These are phyloP conservation scores for Galemys pyrenaicus DNA, from an alignment of 2,113 vertebrate species.

Conservation along the genomic window DNA sequence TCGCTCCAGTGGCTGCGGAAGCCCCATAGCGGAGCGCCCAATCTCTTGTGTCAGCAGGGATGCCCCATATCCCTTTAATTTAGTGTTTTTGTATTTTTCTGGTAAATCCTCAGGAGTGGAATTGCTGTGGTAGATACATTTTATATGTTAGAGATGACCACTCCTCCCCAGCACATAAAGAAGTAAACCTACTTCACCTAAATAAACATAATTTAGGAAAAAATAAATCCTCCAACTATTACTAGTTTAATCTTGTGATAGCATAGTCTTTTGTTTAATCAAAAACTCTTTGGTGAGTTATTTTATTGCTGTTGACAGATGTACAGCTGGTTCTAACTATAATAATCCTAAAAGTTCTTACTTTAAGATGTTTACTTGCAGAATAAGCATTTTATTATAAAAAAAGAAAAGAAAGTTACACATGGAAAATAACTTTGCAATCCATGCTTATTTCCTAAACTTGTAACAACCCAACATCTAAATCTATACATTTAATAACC, in stretches of 20 bases:
- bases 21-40: too few relatives aligned
- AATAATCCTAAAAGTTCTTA: background rate
- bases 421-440: background rate
- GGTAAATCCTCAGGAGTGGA: too few relatives aligned
- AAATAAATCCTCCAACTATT: background rate
- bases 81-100: too few relatives aligned
- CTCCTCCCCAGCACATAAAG: too few relatives aligned
- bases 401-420: background rate
- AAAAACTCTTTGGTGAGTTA: background rate
- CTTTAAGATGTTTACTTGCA: background rate
- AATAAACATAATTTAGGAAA: too few relatives aligned
- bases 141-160: too few relatives aligned
- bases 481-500: conserved; percentile 8
- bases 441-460: background rate
- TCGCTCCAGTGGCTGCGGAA: too few relatives aligned
- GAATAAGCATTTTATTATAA: background rate
- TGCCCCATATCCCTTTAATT: too few relatives aligned
- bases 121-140: too few relatives aligned
- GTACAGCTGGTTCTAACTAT: background rate
- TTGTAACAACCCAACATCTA: background rate
- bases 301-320: background rate
- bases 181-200: too few relatives aligned
- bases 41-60: too few relatives aligned
- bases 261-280: background rate
- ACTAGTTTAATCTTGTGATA: background rate